phyloP scores from a whole-genome alignment of 1,140 invertebrate species.

The Drosophila nasuta region DNA sequence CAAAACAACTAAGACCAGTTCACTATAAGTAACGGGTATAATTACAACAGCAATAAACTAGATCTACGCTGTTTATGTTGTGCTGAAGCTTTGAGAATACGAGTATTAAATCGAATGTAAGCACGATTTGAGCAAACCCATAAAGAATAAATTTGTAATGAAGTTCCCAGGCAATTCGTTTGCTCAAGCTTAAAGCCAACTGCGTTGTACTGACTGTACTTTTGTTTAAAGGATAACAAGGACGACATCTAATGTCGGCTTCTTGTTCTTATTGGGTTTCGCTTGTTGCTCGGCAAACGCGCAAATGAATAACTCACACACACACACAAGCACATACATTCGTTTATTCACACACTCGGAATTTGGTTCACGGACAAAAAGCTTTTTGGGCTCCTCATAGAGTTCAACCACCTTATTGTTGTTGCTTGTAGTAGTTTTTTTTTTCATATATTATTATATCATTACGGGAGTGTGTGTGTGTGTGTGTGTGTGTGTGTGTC shows the following conservation, averaged over 20 bases:
- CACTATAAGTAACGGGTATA: too few relatives aligned
- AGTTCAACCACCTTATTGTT: constrained; percentile 74
- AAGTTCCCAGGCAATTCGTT: neutral
- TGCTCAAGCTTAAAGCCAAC: neutral
- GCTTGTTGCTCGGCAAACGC: constrained; percentile 11
- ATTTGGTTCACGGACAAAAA: constrained; percentile 60
- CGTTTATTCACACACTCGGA: neutral
- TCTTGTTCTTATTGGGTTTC: constrained; percentile 38
- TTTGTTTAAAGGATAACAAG: constrained; percentile 27
- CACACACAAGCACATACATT: neutral
- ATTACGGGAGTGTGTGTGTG: neutral
- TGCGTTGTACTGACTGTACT: constrained; percentile 23
- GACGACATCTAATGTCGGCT: constrained; percentile 32
- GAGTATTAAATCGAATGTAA: too few relatives aligned
- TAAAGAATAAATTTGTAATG: too few relatives aligned
- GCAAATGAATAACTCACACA: constrained; percentile 40
- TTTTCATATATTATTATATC: constrained; percentile 37
- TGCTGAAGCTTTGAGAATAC: too few relatives aligned
- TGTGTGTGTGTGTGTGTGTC: constrained; percentile 10
- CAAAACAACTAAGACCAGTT: too few relatives aligned
- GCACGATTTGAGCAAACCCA: too few relatives aligned
- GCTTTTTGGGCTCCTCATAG: constrained; percentile 42
- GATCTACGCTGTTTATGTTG: too few relatives aligned
- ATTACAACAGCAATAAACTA: too few relatives aligned
- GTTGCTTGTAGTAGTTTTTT: neutral